Evolutionary conservation across 2,888 invertebrate genomes (phyloP).

Genomic region (Drosophila peninsularis): DNA sequence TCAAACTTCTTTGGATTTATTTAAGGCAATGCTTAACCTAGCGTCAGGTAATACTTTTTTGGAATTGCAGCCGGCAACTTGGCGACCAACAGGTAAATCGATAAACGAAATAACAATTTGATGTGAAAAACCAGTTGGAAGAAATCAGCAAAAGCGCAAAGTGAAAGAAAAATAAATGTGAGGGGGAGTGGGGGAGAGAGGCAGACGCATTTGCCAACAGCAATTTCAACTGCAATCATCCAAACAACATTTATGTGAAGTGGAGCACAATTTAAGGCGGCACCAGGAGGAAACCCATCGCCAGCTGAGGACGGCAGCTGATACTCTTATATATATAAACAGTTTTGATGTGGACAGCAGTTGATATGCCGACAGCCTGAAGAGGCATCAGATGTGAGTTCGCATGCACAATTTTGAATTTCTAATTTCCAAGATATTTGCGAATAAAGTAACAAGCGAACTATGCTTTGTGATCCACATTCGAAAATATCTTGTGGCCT

Average conservation of each 20-base stretch:
- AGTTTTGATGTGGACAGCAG: background rate
- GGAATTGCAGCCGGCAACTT: background rate
- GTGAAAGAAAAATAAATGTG: slow-evolving; percentile 17
- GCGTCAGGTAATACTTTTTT: background rate
- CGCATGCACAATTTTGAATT: background rate
- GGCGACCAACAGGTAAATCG: slow-evolving; percentile 49
- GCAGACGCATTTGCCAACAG: slow-evolving; percentile 4
- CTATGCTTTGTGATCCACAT: background rate
- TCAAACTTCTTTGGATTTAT: slow-evolving; percentile 23
- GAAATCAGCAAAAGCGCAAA: background rate
- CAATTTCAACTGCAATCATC: slow-evolving; percentile 32
- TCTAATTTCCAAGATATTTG: slow-evolving; percentile 6
- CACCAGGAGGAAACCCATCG: background rate
- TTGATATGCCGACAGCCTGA: background rate
- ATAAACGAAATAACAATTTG: slow-evolving; percentile 37
- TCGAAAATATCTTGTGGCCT: slow-evolving; percentile 3
- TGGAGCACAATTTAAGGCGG: slow-evolving; percentile 1
- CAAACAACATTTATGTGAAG: slow-evolving; percentile 19
- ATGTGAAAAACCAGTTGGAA: slow-evolving; percentile 1
- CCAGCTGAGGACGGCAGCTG: background rate
- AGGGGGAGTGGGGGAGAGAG: background rate
- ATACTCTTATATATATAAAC: background rate
- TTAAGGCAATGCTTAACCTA: background rate
- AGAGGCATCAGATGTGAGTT: background rate
- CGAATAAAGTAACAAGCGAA: slow-evolving; percentile 1